Evolutionary conservation across 2,113 vertebrate species (phyloP), one percentile per base, ranked within the genome.

Genomic region (Serilophus lunatus): DNA sequence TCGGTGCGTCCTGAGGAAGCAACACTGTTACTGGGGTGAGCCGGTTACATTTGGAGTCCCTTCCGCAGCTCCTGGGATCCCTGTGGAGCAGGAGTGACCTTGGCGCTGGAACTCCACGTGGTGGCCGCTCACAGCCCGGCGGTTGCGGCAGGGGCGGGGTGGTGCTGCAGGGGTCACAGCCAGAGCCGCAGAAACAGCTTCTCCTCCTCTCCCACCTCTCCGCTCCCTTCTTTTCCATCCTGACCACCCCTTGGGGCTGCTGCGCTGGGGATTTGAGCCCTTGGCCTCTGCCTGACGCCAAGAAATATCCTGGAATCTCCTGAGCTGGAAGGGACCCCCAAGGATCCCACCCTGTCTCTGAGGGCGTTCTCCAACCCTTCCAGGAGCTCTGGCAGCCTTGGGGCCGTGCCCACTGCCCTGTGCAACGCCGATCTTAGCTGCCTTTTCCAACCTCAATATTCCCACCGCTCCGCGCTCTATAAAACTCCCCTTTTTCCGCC

Each of bases 41-140:
- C 15, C 3, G 2, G 17, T 18, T 49, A 6, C 1, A 1, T 4
- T 33, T 29, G 1, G 19, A 56, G 12, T 29, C 47, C 22, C 15
- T 9, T 1, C 5, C 42, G 14, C 4, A 13, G 4, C 9, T 28
- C 6, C 3, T 8, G 1, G 12, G 5, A 9, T 10, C 70, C n/a
- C 33, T 6, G 53, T 5, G 12, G 7, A 35, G 14, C 31, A 6
- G 2, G 7, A 33, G 18, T 4, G 42, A 33, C 78, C 79, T 49
- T 26, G 79, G 54, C 7, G 5, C 13, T 8, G 7, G 35, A 31
- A 4, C 3, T 31, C 6, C 0, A 7, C 7, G 2, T 13, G 5
- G 1, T 6, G 23, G 1, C 70, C 16, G 29, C 18, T 8, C 11
- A 13, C 6, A 2, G 3, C 36, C 4, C 4, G 4, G 49, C 1